Conservation (phyloP, 1,140 invertebrate genomes). For the Panagrolaimus sp. region DNA sequence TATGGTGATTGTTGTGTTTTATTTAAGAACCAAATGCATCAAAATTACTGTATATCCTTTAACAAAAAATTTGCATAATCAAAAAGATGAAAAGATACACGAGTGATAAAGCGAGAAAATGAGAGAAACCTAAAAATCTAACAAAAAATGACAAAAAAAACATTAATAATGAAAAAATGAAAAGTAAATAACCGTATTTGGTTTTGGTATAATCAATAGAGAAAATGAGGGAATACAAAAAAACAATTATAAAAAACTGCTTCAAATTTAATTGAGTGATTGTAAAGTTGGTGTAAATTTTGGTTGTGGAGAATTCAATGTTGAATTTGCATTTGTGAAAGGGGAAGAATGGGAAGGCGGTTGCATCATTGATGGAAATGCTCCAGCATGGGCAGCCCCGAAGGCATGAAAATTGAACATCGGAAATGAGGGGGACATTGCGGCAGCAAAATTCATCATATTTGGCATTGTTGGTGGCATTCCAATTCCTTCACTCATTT, state of each 20-base stretch:
- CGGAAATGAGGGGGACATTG: neutral
- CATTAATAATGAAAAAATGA: too few relatives aligned
- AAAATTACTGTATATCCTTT: too few relatives aligned
- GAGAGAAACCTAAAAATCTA: too few relatives aligned
- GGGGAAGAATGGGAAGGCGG: neutral
- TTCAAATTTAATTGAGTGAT: neutral
- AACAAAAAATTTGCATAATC: too few relatives aligned
- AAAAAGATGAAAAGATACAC: too few relatives aligned
- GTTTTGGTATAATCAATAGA: conserved; percentile 68
- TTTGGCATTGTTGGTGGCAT: neutral
- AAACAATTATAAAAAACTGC: neutral
- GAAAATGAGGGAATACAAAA: conserved; percentile 67
- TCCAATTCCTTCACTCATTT: neutral
- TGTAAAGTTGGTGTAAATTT: neutral
- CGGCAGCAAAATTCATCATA: conserved; percentile 9
- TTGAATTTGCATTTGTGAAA: neutral
- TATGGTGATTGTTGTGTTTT: too few relatives aligned
- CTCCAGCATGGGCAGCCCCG: conserved; percentile 77
- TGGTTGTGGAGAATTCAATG: conserved; percentile 63
- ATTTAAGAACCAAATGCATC: too few relatives aligned
- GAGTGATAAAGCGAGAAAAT: too few relatives aligned
- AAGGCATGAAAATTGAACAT: neutral
- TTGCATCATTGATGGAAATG: conserved; percentile 5
- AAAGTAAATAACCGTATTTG: too few relatives aligned
- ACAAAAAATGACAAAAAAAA: too few relatives aligned